Evolutionary conservation across 2,113 vertebrate genomes (phyloP).

Genomic region (Polypterus senegalus): DNA sequence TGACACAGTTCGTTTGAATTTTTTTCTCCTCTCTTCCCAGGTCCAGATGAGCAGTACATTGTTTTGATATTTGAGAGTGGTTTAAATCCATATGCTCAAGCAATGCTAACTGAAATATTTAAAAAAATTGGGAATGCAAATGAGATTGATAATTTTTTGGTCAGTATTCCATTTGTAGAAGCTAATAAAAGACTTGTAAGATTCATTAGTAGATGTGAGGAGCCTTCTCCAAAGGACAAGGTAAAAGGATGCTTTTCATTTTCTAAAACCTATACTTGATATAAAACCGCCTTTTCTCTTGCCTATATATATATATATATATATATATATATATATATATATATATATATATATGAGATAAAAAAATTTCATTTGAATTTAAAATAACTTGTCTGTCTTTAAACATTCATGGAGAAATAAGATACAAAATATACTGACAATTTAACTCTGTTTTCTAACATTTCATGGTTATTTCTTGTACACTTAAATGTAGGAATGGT

Average conservation of each 20-base stretch:
- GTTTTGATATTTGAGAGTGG: slow-evolving; percentile 90
- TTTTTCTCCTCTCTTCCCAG: slow-evolving; percentile 39
- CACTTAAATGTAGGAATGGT: too few relatives aligned
- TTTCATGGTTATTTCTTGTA: too few relatives aligned
- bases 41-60: slow-evolving; percentile 80
- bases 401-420: slow-evolving; percentile 18
- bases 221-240: slow-evolving; percentile 55
- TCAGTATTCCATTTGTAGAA: slow-evolving; percentile 78
- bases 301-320: neutral
- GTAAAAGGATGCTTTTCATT: slow-evolving; percentile 14
- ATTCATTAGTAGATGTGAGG: slow-evolving; percentile 72
- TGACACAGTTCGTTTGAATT: slow-evolving; percentile 1
- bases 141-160: slow-evolving; percentile 65
- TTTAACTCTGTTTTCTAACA: too few relatives aligned
- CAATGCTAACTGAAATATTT: slow-evolving; percentile 82
- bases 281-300: neutral
- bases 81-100: slow-evolving; percentile 61
- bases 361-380: too few relatives aligned
- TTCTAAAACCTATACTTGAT: too few relatives aligned
- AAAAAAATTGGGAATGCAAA: slow-evolving; percentile 67
- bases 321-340: too few relatives aligned
- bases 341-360: too few relatives aligned
- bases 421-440: too few relatives aligned
- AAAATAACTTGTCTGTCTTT: slow-evolving; percentile 19
- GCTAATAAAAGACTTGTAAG: slow-evolving; percentile 85